Percentiles rank a stretch among this genome's conserved stretches.
Conservation (phyloP, 2,888 invertebrate species). For the Amaurobius ferox region DNA sequence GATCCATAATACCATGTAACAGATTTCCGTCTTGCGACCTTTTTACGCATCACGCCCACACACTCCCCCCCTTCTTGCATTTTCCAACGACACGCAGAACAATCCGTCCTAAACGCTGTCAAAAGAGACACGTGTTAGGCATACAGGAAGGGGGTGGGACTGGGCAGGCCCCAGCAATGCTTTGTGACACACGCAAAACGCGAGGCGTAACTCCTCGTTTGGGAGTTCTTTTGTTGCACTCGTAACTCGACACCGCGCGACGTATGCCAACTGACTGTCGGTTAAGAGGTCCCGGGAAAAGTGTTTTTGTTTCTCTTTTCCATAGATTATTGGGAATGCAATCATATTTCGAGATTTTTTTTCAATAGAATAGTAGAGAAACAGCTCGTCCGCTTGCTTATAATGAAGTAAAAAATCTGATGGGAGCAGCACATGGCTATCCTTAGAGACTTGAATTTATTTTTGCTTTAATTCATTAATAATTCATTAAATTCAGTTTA, state of each 20-base stretch:
- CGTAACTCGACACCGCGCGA: constrained; percentile 13
- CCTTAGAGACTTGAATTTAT: too few species aligned
- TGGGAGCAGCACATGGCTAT: too few species aligned
- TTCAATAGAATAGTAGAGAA: too few species aligned
- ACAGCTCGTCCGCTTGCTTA: too few species aligned
- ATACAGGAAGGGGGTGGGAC: constrained; percentile 31
- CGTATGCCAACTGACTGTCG: neutral
- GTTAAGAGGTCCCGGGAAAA: too few species aligned
- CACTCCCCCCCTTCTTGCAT: constrained; percentile 9
- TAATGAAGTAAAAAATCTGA: too few species aligned
- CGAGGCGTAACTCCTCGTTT: constrained; percentile 14
- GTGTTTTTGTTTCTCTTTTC: too few species aligned
- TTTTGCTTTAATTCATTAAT: too few species aligned
- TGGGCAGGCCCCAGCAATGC: constrained; percentile 4
- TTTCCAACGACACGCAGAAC: constrained; percentile 21
- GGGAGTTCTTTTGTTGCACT: neutral
- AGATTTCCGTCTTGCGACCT: constrained; percentile 12
- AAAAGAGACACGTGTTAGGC: constrained; percentile 38
- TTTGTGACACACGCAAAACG: constrained; percentile 23
- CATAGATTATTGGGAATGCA: too few species aligned
- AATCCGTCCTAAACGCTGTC: constrained; percentile 35
- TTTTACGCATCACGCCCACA: constrained; percentile 8
- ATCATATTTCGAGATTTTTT: too few species aligned
- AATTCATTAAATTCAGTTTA: too few species aligned
- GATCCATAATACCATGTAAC: neutral